Base-by-base conservation (phyloP, 2,888 invertebrate species). In the Mesodorylaimus sp. region DNA sequence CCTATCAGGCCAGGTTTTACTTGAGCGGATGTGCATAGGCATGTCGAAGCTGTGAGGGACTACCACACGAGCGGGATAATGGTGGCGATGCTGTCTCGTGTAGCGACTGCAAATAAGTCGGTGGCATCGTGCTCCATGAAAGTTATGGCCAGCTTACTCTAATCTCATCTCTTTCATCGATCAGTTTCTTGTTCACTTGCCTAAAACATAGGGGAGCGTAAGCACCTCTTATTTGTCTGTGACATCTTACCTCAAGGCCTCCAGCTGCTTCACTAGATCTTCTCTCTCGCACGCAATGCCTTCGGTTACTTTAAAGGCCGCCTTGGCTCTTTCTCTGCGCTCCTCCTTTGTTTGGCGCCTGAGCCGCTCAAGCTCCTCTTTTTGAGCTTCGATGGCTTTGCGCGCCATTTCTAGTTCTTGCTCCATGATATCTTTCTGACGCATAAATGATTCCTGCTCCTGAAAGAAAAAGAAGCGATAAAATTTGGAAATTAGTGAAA, bases 211-310 rank as follows among this genome's bases (percentile, higher is more conserved):
- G 38, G 24, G 21, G 10, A 52, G 52, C 27, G 53, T 37, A 36
- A 44, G 47, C 37, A 27, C 2, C 26, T n/a, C 13, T 29, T 21
- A 13, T 39, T 13, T 46, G n/a, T 13, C 19, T 25, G 23, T 37
- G 16, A 10, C 3, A 32, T n/a, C 54, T 54, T 58, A 70, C 67
- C 67, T 66, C 2, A 71, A 60, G 44, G 66, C 52, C 51, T 70
- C 68, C 37, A 72, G 59, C 56, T 72, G 69, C 55, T 68, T 66
- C 19, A 71, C 69, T 29, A 73, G 59, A 54, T 64, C 66, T 59
- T 72, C 72, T 48, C 71, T 57, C 55, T 72, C 72, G 50, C 66
- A 55, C 1, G 70, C 71, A 24, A 71, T 70, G 16, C 66, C 68
- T 55, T 72, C 70, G 3, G 66, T 66, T 19, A 70, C 60, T 52